Evolutionary conservation across 35 echinoderm and acorn worm genomes (phyloP).

Genomic region (Chiridota heheva): DNA sequence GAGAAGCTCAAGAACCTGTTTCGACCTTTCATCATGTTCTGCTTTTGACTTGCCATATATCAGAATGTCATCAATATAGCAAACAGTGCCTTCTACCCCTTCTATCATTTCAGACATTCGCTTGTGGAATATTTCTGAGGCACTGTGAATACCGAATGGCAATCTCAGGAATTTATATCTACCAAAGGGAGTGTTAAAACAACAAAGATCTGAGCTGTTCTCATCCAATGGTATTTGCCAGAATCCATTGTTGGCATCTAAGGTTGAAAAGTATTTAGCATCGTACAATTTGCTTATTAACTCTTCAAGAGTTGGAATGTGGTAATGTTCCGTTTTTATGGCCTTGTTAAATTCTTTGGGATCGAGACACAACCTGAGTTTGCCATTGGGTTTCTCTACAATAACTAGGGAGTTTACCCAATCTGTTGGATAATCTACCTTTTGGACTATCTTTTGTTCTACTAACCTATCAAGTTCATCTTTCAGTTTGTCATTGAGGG

Average conservation of each 20-base stretch:
- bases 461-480: too few species aligned
- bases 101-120: constrained; percentile 35
- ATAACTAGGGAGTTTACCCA: constrained; percentile 57
- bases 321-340: constrained; percentile 52
- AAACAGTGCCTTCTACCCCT: background rate
- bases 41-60: constrained; percentile 6
- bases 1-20: background rate
- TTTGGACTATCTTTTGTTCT: constrained; percentile 1
- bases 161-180: constrained; percentile 54
- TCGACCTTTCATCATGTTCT: constrained; percentile 30
- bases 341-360: constrained; percentile 51
- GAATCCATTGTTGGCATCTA: constrained; percentile 62
- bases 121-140: constrained; percentile 51
- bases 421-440: constrained; percentile 47
- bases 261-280: constrained; percentile 14
- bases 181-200: constrained; percentile 54
- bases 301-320: constrained; percentile 43
- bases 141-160: constrained; percentile 49
- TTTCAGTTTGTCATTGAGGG: too few species aligned
- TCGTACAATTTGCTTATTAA: background rate
- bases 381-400: constrained; percentile 45
- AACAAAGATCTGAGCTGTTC: constrained; percentile 39
- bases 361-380: constrained; percentile 55
- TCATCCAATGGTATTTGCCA: constrained; percentile 50
- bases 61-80: constrained; percentile 29